Evolutionary conservation across 2,113 vertebrate species (phyloP).

Genomic region (Oryzias javanicus): DNA sequence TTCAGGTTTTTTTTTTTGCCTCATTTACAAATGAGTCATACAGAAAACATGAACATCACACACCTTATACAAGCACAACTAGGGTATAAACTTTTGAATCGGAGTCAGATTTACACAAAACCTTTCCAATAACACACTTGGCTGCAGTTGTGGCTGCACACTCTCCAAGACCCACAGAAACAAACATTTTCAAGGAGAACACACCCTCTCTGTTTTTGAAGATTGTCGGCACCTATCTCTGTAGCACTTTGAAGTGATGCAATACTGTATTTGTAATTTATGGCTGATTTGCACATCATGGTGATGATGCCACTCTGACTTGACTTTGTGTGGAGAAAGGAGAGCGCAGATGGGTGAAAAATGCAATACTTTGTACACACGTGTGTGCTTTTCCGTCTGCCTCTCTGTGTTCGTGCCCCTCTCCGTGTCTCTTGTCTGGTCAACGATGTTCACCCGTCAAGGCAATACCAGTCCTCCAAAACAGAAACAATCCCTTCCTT

Average conservation of each 20-base stretch:
- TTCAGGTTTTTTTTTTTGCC: too few species aligned
- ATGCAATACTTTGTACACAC: conserved; percentile 80
- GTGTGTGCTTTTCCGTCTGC: conserved; percentile 40
- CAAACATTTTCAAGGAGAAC: conserved; percentile 22
- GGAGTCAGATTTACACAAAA: too few species aligned
- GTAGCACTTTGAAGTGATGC: conserved; percentile 83
- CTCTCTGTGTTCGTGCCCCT: conserved; percentile 45
- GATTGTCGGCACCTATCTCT: conserved; percentile 68
- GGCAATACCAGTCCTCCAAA: conserved; percentile 70
- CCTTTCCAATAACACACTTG: too few species aligned
- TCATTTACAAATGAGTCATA: too few species aligned
- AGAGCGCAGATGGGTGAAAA: conserved; percentile 61
- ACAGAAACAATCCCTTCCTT: conserved; percentile 39
- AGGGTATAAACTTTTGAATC: too few species aligned
- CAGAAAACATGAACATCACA: too few species aligned
- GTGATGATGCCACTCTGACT: conserved; percentile 40
- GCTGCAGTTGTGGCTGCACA: not conserved
- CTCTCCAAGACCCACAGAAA: conserved; percentile 7
- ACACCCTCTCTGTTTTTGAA: conserved; percentile 43
- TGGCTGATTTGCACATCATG: conserved; percentile 70
- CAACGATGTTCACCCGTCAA: conserved; percentile 59
- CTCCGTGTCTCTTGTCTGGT: conserved; percentile 48
- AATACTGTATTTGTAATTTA: conserved; percentile 75
- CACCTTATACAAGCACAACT: too few species aligned
- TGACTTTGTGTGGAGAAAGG: conserved; percentile 42